phyloP scores from a whole-genome alignment of 35 echinoderm and acorn worm genomes.

The Lytechinus variegatus region DNA sequence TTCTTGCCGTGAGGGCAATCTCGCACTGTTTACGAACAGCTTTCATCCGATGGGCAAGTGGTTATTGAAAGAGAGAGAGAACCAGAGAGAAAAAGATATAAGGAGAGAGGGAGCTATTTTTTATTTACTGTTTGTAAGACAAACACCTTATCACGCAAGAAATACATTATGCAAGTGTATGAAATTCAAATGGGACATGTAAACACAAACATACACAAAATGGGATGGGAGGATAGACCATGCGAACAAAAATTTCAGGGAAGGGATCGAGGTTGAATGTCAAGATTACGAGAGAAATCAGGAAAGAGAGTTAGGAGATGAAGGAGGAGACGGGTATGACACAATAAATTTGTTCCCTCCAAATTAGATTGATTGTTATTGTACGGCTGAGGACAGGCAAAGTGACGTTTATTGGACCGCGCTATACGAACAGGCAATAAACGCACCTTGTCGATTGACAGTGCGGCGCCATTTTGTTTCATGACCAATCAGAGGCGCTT shows the following conservation, averaged over 20 bases:
- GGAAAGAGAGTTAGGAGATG: neutral
- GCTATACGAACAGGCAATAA: neutral
- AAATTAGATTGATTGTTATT: slow-evolving; percentile 46
- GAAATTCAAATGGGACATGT: too few species aligned
- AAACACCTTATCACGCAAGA: too few species aligned
- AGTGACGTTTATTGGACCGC: slow-evolving; percentile 34
- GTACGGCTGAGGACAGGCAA: neutral
- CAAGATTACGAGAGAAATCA: neutral
- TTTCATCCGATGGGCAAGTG: neutral
- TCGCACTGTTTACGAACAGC: neutral
- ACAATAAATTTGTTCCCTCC: slow-evolving; percentile 8
- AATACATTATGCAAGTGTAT: too few species aligned
- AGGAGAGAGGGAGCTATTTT: neutral
- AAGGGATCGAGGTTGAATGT: neutral
- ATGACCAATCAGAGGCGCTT: neutral
- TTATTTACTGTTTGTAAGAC: too few species aligned
- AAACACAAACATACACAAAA: too few species aligned
- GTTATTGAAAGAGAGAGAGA: neutral
- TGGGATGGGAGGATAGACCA: too few species aligned
- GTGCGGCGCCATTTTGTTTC: neutral
- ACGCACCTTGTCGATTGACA: neutral
- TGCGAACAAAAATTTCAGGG: too few species aligned
- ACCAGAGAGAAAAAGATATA: neutral
- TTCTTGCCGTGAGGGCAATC: neutral
- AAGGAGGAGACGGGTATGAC: neutral